phyloP scores from a whole-genome alignment of 2,113 vertebrate genomes.

The Desmodus rotundus region DNA sequence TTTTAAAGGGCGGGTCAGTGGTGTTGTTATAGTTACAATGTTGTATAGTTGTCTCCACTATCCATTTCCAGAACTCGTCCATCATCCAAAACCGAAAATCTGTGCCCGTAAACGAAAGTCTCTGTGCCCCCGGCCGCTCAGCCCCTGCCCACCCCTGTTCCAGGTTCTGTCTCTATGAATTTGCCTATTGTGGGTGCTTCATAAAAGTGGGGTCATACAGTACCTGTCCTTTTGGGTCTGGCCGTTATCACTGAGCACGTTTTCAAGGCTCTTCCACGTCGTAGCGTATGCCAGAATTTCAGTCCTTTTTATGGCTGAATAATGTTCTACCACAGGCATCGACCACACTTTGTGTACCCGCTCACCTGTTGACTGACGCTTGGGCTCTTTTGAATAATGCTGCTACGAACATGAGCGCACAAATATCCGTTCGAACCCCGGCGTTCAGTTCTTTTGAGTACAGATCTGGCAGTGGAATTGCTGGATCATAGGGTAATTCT shows the following conservation, averaged over 20 bases:
- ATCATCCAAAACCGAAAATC: not conserved
- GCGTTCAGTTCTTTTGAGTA: not conserved
- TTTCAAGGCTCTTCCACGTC: not conserved
- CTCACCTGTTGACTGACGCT: not conserved
- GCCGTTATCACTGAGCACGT: not conserved
- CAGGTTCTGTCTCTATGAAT: not conserved
- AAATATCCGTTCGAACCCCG: not conserved
- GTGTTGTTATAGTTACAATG: not conserved
- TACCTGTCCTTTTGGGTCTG: not conserved
- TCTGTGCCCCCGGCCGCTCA: rapidly evolving
- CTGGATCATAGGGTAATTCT: not conserved
- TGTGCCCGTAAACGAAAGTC: not conserved
- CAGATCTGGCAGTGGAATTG: not conserved
- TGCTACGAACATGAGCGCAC: not conserved
- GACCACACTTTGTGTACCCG: not conserved
- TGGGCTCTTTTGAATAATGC: not conserved
- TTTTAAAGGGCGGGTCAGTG: not conserved
- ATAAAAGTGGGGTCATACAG: not conserved
- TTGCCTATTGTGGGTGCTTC: not conserved
- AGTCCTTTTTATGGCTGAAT: not conserved
- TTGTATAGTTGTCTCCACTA: not conserved
- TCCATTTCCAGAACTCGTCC: not conserved
- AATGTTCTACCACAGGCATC: not conserved
- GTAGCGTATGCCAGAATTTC: not conserved
- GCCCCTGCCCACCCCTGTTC: not conserved